Base-by-base conservation (phyloP, 2,113 vertebrate species). In the Amazona guildingii region DNA sequence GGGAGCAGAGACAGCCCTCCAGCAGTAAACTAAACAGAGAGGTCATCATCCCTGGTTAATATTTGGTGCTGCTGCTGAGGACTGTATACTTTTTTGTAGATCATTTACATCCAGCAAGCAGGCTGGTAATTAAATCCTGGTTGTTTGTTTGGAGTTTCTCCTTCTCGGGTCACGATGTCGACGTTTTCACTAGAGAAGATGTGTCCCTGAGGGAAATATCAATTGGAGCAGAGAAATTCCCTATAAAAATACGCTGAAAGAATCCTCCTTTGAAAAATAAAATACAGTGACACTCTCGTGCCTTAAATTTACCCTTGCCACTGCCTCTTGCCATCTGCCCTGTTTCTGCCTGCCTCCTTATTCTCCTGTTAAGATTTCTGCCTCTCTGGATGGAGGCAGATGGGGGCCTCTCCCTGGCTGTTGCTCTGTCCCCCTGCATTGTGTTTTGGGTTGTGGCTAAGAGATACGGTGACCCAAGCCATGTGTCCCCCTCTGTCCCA, bases 151-250 rank as follows among this genome's bases (percentile, higher is more conserved):
- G 96, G 95, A 96, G 85, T 96, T 92, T 97, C 94, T 97, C 96
- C 95, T 83, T 96, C 88, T 67, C 67, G 95, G 96, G 96, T 97
- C 95, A 97, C 0, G 76, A 88, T 96, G 97, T 98, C 97, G 70
- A 96, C 92, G 87, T 97, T 96, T 97, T 98, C 97, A 97, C 97
- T 97, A 97, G 97, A 97, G 97, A 97, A 98, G 96, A 97, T 96
- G 82, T 79, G 86, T 97, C 92, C 94, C 96, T n/a, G n/a, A 91
- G 95, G 96, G 93, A 95, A 96, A 92, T 95, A 94, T 92, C 91
- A 86, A 95, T 92, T 68, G 93, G 94, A 3, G 55, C 67, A 61
- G 92, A 92, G 95, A 97, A 96, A 88, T 86, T 91, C 76, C 66
- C 89, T 75, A 62, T 91, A 95, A 92, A 96, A 97, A 95, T 92